Conservation (phyloP, 1,140 invertebrate species). For the Carcinoscorpius rotundicauda region DNA sequence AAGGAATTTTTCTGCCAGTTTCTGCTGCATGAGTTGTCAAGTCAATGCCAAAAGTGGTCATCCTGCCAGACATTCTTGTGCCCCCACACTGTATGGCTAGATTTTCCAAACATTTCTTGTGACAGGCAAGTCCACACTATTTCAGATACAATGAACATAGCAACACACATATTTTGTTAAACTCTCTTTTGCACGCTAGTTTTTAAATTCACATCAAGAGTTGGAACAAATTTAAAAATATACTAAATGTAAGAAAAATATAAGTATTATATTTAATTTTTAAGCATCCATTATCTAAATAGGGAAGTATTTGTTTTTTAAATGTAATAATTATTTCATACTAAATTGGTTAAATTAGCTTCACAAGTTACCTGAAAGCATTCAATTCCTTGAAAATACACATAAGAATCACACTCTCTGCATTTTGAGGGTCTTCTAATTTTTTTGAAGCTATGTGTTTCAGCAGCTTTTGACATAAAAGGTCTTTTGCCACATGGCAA, state of each 20-base stretch:
- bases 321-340: not conserved
- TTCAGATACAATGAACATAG: too few species aligned
- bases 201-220: too few species aligned
- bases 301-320: too few species aligned
- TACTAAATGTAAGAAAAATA: too few species aligned
- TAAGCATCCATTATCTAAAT: too few species aligned
- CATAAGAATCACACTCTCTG: constrained; percentile 39
- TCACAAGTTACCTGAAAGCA: constrained; percentile 31
- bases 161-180: too few species aligned
- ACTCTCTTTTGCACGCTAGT: too few species aligned
- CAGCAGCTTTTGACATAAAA: constrained; percentile 35
- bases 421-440: constrained; percentile 38
- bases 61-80: constrained; percentile 32
- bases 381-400: constrained; percentile 41
- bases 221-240: too few species aligned
- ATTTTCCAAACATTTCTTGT: constrained; percentile 40
- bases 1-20: constrained; percentile 37
- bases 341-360: not conserved
- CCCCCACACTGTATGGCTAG: constrained; percentile 36
- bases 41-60: constrained; percentile 45
- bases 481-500: constrained; percentile 15
- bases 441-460: constrained; percentile 36
- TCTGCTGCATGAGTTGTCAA: constrained; percentile 36
- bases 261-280: too few species aligned
- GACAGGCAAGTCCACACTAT: constrained; percentile 37